Percentiles rank a stretch among this genome's conserved stretches.
phyloP scores from a whole-genome alignment of 2,113 vertebrate species.

The Candoia aspera region DNA sequence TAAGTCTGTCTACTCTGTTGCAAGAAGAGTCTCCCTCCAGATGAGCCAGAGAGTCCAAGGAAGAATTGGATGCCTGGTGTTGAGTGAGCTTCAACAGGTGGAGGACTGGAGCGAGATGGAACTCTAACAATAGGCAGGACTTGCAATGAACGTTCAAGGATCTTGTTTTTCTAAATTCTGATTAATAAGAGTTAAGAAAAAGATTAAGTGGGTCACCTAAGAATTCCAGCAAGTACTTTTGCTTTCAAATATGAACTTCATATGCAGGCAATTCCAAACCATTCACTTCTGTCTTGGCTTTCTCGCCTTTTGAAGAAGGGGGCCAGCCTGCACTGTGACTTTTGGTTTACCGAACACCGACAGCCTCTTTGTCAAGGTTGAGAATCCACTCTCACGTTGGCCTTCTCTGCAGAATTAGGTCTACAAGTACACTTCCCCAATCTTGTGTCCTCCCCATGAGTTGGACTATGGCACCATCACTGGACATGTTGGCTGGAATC shows the following conservation, averaged over 20 bases:
- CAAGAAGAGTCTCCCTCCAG: not conserved
- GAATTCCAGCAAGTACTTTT: not conserved
- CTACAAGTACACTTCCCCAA: too few species aligned
- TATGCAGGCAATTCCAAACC: too few species aligned
- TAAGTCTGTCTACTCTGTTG: not conserved
- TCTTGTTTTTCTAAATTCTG: not conserved
- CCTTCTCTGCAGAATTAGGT: too few species aligned
- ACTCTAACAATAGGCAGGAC: not conserved
- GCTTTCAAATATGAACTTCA: not conserved
- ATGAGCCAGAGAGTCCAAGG: not conserved
- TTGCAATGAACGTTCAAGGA: not conserved
- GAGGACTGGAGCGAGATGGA: not conserved
- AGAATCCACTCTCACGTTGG: too few species aligned
- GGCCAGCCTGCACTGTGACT: too few species aligned
- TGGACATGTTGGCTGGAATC: too few species aligned
- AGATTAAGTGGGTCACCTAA: not conserved
- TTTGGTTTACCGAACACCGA: too few species aligned
- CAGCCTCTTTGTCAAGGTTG: too few species aligned
- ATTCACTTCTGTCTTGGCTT: too few species aligned
- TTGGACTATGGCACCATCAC: too few species aligned
- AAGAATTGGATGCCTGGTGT: not conserved
- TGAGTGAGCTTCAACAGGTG: not conserved
- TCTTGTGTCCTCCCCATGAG: too few species aligned
- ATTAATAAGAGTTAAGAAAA: not conserved
- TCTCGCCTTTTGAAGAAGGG: too few species aligned